Base-by-base conservation (phyloP, 1,140 invertebrate species). In the Ylistrum balloti region DNA sequence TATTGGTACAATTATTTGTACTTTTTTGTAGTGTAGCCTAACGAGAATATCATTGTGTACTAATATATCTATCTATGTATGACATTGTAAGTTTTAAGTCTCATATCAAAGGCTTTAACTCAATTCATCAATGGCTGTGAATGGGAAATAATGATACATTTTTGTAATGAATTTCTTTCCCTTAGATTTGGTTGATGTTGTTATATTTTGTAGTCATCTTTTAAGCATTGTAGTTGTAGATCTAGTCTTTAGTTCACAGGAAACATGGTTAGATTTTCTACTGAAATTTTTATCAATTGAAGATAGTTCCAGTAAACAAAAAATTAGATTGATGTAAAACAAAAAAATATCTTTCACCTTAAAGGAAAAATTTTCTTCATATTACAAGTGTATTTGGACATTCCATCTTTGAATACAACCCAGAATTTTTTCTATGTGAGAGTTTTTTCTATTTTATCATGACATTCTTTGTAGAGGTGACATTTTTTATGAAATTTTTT, bases 61-160 rank as follows among this genome's bases (percentile, higher is more conserved):
- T 28, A 5, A 74, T 74, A 74, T 74, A 74, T 74, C 15, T 74
- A 28, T 74, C 5, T 74, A 74, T 74, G 56, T 7, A 74, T 74
- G 15, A 74, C 3, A 11, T 28, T 74, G 2, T 0, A 74, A 74
- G 45, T 56, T 56, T 17, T 11, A 74, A 9, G 56, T 45, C 56
- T 74, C 56, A 28, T 74, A 74, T 28, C 0, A n/a, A 74, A 74
- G 56, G 56, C 56, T 74, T 74, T 74, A 74, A 74, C 56, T 74
- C 28, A 74, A 74, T 74, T 74, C 56, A 74, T 74, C 56, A 28
- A n/a, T 28, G 56, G 56, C 56, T 74, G 56, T 74, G 56, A 74
- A 74, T 1, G 56, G 56, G 56, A 48, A 48, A 9, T 74, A 74
- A 17, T 74, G 56, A 9, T 17, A 28, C 56, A 74, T 28, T 28